Conservation (phyloP, 2,113 vertebrate genomes). For the Dicrurus megarhynchus region DNA sequence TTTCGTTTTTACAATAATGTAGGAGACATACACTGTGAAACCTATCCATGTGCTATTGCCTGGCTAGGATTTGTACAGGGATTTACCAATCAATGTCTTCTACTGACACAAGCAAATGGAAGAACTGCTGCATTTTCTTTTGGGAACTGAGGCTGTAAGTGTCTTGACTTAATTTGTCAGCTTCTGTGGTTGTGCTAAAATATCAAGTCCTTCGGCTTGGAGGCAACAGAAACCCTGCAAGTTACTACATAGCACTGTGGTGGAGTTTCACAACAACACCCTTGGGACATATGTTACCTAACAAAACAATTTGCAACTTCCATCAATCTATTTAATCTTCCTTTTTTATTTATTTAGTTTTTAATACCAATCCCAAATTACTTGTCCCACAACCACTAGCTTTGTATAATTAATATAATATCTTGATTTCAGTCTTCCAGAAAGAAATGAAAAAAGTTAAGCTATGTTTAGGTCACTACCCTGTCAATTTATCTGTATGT, state of each 20-base stretch:
- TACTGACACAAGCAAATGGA: neutral
- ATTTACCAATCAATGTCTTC: neutral
- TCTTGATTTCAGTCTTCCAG: neutral
- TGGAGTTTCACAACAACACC: neutral
- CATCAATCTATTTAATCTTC: neutral
- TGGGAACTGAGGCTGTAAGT: neutral
- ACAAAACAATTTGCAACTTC: neutral
- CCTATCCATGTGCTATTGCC: neutral
- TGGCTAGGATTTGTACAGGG: neutral
- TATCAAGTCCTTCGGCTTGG: accelerated
- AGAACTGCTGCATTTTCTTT: neutral
- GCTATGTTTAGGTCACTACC: neutral
- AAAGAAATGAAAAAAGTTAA: neutral
- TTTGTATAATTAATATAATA: neutral
- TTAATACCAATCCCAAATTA: neutral
- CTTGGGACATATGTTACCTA: neutral
- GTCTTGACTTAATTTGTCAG: neutral
- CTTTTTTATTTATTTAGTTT: neutral
- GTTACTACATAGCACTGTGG: neutral
- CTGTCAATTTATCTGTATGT: neutral
- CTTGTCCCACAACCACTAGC: neutral
- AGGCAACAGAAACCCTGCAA: neutral
- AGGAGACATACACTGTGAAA: neutral
- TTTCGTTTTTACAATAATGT: neutral
- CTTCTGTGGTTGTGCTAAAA: neutral